A percentile compares a stretch with the other conserved stretches of the same genome.
These are phyloP conservation scores for Gracilinanus agilis DNA, from an alignment of 2,113 vertebrate genomes.

Conservation along the genomic window DNA sequence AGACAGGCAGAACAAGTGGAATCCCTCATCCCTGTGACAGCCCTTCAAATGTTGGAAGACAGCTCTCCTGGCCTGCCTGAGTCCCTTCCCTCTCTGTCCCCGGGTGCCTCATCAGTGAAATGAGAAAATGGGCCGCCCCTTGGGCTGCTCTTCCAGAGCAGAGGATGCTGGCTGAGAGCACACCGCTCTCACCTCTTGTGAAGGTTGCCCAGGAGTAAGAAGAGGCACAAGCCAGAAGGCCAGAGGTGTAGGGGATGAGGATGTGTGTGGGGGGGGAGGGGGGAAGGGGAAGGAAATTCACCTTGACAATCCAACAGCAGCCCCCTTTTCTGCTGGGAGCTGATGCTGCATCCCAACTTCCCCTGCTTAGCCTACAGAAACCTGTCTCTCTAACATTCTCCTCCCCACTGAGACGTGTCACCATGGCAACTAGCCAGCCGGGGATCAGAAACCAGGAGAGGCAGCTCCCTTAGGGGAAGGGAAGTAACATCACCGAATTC, in stretches of 20 bases:
- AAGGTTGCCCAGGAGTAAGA: neutral
- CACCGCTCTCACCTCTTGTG: neutral
- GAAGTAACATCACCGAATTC: constrained; percentile 56
- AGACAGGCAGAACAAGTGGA: neutral
- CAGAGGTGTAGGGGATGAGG: neutral
- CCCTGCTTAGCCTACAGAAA: constrained; percentile 8
- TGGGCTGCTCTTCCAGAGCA: neutral
- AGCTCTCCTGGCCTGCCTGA: neutral
- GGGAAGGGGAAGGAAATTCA: neutral
- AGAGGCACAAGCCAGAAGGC: neutral
- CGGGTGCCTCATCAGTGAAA: neutral
- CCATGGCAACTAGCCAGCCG: constrained; percentile 69
- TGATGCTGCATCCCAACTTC: constrained; percentile 40
- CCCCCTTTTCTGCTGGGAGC: neutral
- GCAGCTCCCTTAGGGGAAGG: constrained; percentile 38
- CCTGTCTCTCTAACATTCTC: constrained; percentile 48
- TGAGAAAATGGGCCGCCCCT: neutral
- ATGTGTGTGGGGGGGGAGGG: neutral
- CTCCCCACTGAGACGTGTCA: constrained; percentile 40
- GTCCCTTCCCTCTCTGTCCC: neutral
- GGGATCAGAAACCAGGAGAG: neutral
- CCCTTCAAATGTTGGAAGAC: neutral
- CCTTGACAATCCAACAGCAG: neutral
- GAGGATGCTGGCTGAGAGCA: neutral
- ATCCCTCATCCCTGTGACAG: neutral